These are phyloP conservation scores for Phrynocephalus forsythii DNA, from an alignment of 2,797 vertebrate species.

Conservation along the genomic window DNA sequence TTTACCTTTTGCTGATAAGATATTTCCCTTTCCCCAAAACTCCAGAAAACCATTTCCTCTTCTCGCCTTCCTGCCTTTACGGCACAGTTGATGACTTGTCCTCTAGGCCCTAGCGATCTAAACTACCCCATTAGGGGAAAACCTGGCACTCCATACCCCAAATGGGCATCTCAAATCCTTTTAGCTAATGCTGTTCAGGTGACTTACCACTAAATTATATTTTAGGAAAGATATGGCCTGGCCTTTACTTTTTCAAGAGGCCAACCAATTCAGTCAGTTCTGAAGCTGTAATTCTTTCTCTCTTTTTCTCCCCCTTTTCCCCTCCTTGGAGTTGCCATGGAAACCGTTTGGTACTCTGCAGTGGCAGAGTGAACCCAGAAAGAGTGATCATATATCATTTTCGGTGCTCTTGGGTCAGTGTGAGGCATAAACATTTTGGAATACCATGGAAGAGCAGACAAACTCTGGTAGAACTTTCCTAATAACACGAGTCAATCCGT, in stretches of 20 bases:
- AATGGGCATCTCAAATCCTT: slow-evolving; percentile 70
- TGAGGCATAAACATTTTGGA: slow-evolving; percentile 3
- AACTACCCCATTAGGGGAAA: slow-evolving; percentile 60
- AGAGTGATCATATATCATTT: slow-evolving; percentile 66
- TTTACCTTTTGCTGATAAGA: slow-evolving; percentile 58
- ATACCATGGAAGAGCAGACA: no score
- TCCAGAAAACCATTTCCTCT: neutral
- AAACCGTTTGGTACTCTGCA: slow-evolving; percentile 68
- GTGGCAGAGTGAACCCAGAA: slow-evolving; percentile 60
- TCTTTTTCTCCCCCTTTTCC: no score
- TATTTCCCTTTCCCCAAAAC: neutral
- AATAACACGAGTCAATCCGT: neutral
- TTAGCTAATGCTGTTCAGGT: slow-evolving; percentile 74
- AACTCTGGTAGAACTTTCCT: slow-evolving; percentile 1
- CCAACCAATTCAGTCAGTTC: slow-evolving; percentile 68
- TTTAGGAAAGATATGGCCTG: slow-evolving; percentile 70
- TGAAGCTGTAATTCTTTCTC: slow-evolving; percentile 66
- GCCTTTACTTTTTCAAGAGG: slow-evolving; percentile 74
- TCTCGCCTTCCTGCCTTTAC: slow-evolving; percentile 18
- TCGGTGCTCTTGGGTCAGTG: slow-evolving; percentile 44
- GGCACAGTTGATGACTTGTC: neutral
- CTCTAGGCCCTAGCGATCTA: slow-evolving; percentile 53
- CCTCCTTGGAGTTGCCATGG: slow-evolving; percentile 65
- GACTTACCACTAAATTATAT: slow-evolving; percentile 74
- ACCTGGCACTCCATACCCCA: slow-evolving; percentile 66